Evolutionary conservation across 2,888 invertebrate species (phyloP), one percentile per base, ranked within the genome.

Genomic region (Nomada fucata): DNA sequence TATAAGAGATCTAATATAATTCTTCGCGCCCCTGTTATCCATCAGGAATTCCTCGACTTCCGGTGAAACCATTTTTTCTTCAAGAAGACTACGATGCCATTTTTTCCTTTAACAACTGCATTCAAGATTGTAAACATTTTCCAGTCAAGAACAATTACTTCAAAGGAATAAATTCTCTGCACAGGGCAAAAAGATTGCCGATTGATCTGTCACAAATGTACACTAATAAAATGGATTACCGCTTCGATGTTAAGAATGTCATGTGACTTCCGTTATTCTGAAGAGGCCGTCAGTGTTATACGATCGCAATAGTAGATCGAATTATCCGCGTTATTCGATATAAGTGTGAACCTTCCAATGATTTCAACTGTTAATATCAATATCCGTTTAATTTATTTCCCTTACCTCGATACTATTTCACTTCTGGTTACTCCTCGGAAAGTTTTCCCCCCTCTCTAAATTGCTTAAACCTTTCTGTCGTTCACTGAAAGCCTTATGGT

Each of bases 351-450:
- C 7, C 20, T 36, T 2, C 29, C 67, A 15, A 44, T 5, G 11
- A 42, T 57, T 57, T 10, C 7, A 4, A n/a, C 13, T 15, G 2
- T 13, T 0, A 26, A 26, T 44, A 15, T 29, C 44, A 20, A 26
- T 13, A 3, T 15, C 44, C 4, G 18, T 1, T 20, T 26, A 0
- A 13, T 15, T 9, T 50, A 20, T 61, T 13, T 20, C 20, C 36
- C 71, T 79, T 71, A 77, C 79, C 78, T 78, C 20, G 29, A 4
- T 3, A 9, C 50, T 10, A 77, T 71, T 67, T 42, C 29, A 29
- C 15, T 13, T 50, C 10, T 50, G 4, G 42, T 23, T 13, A 18
- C 7, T 53, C 26, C 44, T 29, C 26, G 10, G 47, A 26, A 60
- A 26, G 11, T 2, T n/a, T 52, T 50, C 2, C 11, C 44, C 29